Percentiles rank a stretch among this genome's conserved stretches.
Evolutionary conservation across 2,797 vertebrate genomes (phyloP).

Genomic region (Sebastes melanostomus): DNA sequence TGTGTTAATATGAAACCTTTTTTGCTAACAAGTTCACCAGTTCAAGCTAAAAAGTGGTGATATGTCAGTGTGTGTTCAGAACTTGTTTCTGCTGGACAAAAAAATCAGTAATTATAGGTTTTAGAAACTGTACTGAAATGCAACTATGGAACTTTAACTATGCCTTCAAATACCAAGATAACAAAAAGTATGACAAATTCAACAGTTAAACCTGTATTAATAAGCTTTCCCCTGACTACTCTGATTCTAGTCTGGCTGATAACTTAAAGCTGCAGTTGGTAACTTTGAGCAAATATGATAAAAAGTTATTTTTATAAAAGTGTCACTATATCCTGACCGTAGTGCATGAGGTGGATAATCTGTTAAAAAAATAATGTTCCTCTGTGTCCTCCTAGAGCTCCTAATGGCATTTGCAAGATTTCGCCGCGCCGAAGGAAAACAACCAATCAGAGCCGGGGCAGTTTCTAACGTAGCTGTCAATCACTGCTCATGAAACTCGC

Average conservation of each 20-base stretch:
- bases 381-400: too few species aligned
- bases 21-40: neutral
- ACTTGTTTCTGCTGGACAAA: neutral
- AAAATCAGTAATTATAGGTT: neutral
- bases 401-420: too few species aligned
- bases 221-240: neutral
- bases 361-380: too few species aligned
- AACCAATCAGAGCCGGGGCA: accelerated
- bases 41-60: neutral
- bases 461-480: too few species aligned
- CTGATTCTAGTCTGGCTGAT: neutral
- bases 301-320: too few species aligned
- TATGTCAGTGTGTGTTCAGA: neutral
- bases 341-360: accelerated
- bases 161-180: neutral
- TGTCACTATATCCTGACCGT: too few species aligned
- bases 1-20: neutral
- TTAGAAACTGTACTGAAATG: neutral
- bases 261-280: neutral
- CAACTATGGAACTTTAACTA: neutral
- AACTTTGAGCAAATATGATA: too few species aligned
- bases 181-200: neutral
- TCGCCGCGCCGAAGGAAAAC: too few species aligned
- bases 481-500: too few species aligned
- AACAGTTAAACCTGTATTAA: neutral